A percentile compares a stretch with the other conserved stretches of the same genome.
Conservation (phyloP, 1,140 invertebrate species). For the Nilaparvata lugens region DNA sequence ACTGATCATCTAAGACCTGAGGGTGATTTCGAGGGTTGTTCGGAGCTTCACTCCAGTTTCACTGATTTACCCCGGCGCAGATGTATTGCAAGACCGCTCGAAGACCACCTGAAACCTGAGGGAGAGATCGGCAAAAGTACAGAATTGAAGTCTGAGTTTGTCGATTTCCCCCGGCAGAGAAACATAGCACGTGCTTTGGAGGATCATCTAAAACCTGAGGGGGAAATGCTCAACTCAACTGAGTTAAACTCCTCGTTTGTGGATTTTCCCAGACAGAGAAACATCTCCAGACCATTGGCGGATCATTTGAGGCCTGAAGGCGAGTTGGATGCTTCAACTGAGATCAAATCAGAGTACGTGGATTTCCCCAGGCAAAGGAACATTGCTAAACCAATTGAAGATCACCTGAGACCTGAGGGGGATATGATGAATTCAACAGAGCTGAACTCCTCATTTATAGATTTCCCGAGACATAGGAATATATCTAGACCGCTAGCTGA, state of each 20-base stretch:
- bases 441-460: conserved; percentile 15
- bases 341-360: conserved; percentile 16
- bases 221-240: conserved; percentile 4
- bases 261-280: conserved; percentile 21
- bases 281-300: conserved; percentile 11
- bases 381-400: conserved; percentile 11
- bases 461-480: conserved; percentile 12
- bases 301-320: conserved; percentile 17
- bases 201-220: conserved; percentile 17
- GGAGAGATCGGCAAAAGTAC: conserved; percentile 13
- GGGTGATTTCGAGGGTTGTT: conserved; percentile 8
- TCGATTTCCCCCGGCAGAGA: conserved; percentile 16
- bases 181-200: conserved; percentile 16
- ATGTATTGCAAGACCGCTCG: conserved; percentile 10
- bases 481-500: conserved; percentile 7
- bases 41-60: conserved; percentile 21
- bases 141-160: conserved; percentile 10
- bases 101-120: conserved; percentile 17
- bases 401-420: conserved; percentile 22
- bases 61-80: conserved; percentile 18
- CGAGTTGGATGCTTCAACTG: conserved; percentile 13
- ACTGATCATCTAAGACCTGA: conserved; percentile 7
- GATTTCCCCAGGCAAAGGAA: conserved; percentile 13
- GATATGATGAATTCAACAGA: conserved; percentile 17
- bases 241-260: conserved; percentile 12